Conservation (phyloP, 2,113 vertebrate species). For the Corapipo altera region DNA sequence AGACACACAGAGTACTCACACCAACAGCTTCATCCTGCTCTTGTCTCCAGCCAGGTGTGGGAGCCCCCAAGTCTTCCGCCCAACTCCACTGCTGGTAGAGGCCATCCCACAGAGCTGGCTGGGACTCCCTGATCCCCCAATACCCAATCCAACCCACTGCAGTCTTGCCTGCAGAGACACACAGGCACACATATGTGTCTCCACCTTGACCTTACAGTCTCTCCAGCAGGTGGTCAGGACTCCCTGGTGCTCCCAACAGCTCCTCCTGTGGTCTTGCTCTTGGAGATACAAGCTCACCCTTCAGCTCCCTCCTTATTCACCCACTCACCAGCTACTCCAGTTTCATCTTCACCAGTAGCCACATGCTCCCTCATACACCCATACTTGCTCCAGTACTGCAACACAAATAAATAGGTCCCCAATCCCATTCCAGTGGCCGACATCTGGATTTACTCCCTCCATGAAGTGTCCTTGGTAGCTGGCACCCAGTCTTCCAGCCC, state of each 20-base stretch:
- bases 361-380: accelerated
- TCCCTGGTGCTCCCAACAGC: neutral
- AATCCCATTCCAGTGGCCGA: neutral
- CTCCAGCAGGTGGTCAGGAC: neutral
- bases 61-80: neutral
- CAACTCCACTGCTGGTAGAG: neutral
- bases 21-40: neutral
- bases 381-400: neutral
- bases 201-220: accelerated
- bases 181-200: accelerated
- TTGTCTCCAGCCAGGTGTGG: accelerated
- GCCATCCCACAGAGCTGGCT: neutral
- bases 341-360: neutral
- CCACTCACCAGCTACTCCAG: neutral
- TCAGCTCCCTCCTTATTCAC: neutral
- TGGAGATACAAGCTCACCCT: neutral
- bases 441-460: neutral
- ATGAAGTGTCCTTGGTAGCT: neutral
- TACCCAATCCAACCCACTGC: neutral
- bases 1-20: neutral
- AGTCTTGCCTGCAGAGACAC: neutral
- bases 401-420: neutral
- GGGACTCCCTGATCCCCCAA: neutral
- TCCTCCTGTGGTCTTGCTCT: neutral
- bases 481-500: neutral